These are phyloP conservation scores for Gallinago nigripennis DNA, from an alignment of 2,797 vertebrate species.

Conservation along the genomic window DNA sequence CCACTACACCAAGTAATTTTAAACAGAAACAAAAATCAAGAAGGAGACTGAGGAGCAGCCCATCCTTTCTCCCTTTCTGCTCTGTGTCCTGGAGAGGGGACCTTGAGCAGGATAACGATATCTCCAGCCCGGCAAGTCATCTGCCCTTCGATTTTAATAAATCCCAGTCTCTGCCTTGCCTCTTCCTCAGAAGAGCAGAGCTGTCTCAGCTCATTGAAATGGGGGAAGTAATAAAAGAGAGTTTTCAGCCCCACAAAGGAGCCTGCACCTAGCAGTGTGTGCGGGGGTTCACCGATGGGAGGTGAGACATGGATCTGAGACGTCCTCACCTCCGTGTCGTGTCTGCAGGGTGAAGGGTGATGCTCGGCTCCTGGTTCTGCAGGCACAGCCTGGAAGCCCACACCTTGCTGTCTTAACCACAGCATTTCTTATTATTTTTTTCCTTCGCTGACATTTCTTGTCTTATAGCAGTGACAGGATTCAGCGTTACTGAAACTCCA, in stretches of 20 bases:
- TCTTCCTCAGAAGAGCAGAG: background rate
- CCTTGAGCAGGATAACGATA: background rate
- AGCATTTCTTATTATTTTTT: background rate
- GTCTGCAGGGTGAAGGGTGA: background rate
- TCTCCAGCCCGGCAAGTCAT: background rate
- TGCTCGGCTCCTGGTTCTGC: background rate
- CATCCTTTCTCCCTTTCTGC: background rate
- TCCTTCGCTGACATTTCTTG: background rate
- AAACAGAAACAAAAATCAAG: background rate
- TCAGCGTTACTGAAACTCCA: background rate
- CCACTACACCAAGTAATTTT: background rate
- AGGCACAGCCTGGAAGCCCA: background rate
- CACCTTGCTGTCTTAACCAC: background rate
- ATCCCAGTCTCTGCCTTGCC: background rate
- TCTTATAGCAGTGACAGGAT: background rate
- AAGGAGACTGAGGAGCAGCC: background rate
- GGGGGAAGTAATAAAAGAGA: background rate
- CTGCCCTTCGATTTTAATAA: background rate
- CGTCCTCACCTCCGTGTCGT: background rate
- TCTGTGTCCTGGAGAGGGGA: background rate
- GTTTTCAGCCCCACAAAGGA: accelerated
- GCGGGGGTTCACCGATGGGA: background rate
- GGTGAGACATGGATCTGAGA: background rate
- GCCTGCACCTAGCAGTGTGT: background rate
- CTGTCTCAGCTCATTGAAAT: accelerated